Percentiles rank a stretch among this genome's conserved stretches.
Conservation (phyloP, 2,888 invertebrate genomes). For the Heteromyza rotundicornis region DNA sequence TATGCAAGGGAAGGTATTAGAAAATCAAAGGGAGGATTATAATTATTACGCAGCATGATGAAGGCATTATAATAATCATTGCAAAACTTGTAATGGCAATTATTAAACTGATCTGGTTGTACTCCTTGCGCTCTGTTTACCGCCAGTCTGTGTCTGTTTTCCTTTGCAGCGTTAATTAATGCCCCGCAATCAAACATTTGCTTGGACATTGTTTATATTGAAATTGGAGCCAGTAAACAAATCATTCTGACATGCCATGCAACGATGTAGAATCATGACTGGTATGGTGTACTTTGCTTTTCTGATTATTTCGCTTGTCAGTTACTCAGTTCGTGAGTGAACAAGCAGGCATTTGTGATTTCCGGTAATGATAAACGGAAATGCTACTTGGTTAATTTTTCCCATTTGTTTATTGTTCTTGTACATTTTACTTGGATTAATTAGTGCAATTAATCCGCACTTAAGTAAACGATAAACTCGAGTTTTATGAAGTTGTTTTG, state of each 20-base stretch:
- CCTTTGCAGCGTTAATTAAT: slow-evolving; percentile 22
- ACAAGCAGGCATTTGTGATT: slow-evolving; percentile 34
- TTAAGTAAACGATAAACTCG: slow-evolving; percentile 36
- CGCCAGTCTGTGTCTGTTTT: neutral
- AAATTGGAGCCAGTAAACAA: slow-evolving; percentile 26
- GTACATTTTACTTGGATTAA: slow-evolving; percentile 52
- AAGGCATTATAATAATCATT: slow-evolving; percentile 13
- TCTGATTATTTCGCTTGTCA: slow-evolving; percentile 25
- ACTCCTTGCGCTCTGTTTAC: neutral
- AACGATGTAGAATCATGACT: no score
- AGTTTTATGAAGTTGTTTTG: slow-evolving; percentile 49
- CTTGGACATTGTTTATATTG: slow-evolving; percentile 13
- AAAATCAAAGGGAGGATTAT: no score
- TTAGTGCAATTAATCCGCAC: slow-evolving; percentile 62
- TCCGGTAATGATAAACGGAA: slow-evolving; percentile 58
- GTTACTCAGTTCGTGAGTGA: neutral
- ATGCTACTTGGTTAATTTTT: slow-evolving; percentile 46
- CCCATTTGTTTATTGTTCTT: slow-evolving; percentile 22
- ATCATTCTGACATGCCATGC: slow-evolving; percentile 20
- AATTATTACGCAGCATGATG: neutral
- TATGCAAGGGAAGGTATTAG: neutral
- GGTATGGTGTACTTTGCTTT: slow-evolving; percentile 12
- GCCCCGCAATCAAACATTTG: slow-evolving; percentile 13
- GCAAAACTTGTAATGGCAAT: slow-evolving; percentile 10
- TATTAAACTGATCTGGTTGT: slow-evolving; percentile 30